These are phyloP conservation scores for Mamestra brassicae DNA, from an alignment of 2,888 invertebrate species.

Conservation along the genomic window DNA sequence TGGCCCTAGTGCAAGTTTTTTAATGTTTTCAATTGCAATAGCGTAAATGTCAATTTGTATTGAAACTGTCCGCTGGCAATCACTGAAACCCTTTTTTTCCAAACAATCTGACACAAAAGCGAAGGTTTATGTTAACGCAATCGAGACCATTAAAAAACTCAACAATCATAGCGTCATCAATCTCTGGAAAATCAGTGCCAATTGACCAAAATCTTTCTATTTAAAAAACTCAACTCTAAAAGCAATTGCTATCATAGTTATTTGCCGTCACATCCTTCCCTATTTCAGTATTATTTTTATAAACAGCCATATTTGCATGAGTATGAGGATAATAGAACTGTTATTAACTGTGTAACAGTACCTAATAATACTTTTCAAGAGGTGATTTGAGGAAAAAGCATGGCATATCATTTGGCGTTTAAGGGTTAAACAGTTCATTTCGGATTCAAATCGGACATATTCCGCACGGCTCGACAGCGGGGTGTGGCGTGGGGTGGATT, in stretches of 20 bases:
- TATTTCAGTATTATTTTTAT: not conserved
- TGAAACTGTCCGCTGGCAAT: too few species aligned
- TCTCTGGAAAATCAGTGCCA: not conserved
- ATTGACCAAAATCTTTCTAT: not conserved
- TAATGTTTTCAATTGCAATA: too few species aligned
- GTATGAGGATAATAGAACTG: constrained; percentile 9
- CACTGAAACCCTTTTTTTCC: too few species aligned
- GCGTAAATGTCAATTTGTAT: too few species aligned
- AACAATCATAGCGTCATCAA: too few species aligned
- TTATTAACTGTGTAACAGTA: constrained; percentile 8
- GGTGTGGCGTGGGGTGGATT: too few species aligned
- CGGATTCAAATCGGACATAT: not conserved
- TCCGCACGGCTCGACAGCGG: too few species aligned
- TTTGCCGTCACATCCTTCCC: not conserved
- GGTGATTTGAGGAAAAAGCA: constrained; percentile 15
- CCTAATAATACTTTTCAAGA: not conserved
- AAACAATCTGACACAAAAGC: too few species aligned
- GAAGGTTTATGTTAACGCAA: too few species aligned
- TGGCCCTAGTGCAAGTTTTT: too few species aligned
- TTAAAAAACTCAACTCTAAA: not conserved
- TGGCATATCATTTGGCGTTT: not conserved
- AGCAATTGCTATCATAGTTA: not conserved
- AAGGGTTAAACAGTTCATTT: constrained; percentile 16
- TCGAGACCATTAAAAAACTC: too few species aligned
- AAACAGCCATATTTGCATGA: not conserved